Base-by-base conservation (phyloP, 2,113 vertebrate species). In the Athene noctua region DNA sequence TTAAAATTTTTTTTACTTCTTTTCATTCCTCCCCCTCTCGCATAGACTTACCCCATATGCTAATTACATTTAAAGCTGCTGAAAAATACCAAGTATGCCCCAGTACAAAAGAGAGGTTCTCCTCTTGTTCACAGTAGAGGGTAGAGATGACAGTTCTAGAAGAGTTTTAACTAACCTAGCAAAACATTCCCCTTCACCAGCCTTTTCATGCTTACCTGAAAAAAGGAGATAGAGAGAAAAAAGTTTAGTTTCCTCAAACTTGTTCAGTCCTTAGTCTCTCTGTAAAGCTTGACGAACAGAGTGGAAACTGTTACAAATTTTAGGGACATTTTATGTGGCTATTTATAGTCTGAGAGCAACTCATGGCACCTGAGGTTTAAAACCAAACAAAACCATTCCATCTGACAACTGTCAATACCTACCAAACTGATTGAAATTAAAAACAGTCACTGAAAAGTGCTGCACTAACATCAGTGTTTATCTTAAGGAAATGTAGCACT, bases 261-360 rank as follows among this genome's bases (percentile, higher is more conserved):
- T 47, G 1, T 63, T 58, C n/a, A 63, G 18, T 51, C 10, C 6
- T 30, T n/a, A 36, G 14, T 20, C 23, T 44, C 49, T 80, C 30
- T 49, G 2, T 40, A 71, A n/a, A 80, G 5, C 17, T 63, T 66
- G 3, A 54, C 32, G 61, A 70, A 92, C 22, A 58, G 13, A 47
- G 2, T 22, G 3, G 49, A 20, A 71, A n/a, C 18, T 61, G 1
- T 5, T 32, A 5, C 0, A 6, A 73, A 10, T 51, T 82, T 42
- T 44, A 10, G 23, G 25, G 13, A 1, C 2, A 2, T 75, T 88
- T 93, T 47, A 63, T 20, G 38, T 40, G 36, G 6, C 9, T 52
- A 10, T 80, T 73, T 70, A 71, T 11, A 8, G 15, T 71, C 34
- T 79, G 19, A 86, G 65, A 84, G 11, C 19, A 86, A 62, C 8